A percentile compares a stretch with the other conserved stretches of the same genome.
Evolutionary conservation across 1,140 invertebrate genomes (phyloP).

Genomic region (Paramacrobiotus metropolitanus): DNA sequence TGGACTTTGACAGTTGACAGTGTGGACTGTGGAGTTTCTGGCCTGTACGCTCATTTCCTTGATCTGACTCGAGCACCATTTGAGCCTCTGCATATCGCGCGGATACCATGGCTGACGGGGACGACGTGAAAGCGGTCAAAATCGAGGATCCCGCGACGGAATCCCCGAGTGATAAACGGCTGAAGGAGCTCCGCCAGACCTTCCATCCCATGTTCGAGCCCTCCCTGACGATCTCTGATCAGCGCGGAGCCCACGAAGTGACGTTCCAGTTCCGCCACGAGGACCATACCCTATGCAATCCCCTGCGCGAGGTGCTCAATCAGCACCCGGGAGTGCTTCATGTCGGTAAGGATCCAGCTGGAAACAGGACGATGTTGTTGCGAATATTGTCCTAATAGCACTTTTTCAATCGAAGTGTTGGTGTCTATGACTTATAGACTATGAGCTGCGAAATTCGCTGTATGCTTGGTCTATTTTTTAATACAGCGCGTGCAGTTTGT

Average conservation of each 20-base stretch:
- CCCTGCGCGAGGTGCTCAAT: neutral
- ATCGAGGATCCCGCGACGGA: too few relatives aligned
- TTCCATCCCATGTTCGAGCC: neutral
- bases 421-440: neutral
- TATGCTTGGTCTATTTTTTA: neutral
- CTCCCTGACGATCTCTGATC: neutral
- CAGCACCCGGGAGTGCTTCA: neutral
- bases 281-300: neutral
- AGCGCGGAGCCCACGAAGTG: neutral
- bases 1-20: too few relatives aligned
- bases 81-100: too few relatives aligned
- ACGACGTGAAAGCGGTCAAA: too few relatives aligned
- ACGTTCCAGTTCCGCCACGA: neutral
- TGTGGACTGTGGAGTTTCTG: too few relatives aligned
- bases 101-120: too few relatives aligned
- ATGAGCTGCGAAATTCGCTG: neutral
- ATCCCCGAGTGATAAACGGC: too few relatives aligned
- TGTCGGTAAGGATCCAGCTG: neutral
- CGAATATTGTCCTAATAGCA: neutral
- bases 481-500: neutral
- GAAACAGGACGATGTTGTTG: neutral
- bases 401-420: neutral
- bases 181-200: neutral
- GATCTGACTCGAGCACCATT: too few relatives aligned
- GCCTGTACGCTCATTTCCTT: too few relatives aligned